A percentile compares a stretch with the other conserved stretches of the same genome.
These are phyloP conservation scores for Pseudococcus longispinus DNA, from an alignment of 2,888 invertebrate genomes.

Conservation along the genomic window DNA sequence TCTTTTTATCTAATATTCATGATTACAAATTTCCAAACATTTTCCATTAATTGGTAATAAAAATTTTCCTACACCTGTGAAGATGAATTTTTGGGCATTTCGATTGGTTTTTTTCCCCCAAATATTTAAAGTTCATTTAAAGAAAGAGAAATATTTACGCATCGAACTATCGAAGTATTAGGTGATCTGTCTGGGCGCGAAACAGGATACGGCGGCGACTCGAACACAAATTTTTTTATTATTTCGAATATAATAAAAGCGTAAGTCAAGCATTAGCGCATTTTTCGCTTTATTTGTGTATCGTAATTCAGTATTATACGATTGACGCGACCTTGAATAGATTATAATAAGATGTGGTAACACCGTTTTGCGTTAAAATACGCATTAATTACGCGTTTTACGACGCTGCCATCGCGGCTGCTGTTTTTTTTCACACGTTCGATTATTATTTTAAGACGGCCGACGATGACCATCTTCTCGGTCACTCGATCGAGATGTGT, in stretches of 20 bases:
- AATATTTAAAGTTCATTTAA: too few relatives aligned
- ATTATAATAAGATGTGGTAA: slow-evolving; percentile 3
- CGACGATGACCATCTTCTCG: background rate
- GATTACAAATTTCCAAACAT: too few relatives aligned
- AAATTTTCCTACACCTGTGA: too few relatives aligned
- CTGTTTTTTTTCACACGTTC: slow-evolving; percentile 10
- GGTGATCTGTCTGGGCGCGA: background rate
- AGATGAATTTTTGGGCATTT: too few relatives aligned
- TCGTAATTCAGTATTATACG: slow-evolving; percentile 25
- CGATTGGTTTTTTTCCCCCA: too few relatives aligned
- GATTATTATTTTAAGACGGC: slow-evolving; percentile 3
- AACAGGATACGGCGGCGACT: background rate
- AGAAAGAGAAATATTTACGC: too few relatives aligned
- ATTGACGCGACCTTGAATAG: slow-evolving; percentile 20
- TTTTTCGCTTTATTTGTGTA: slow-evolving; percentile 15
- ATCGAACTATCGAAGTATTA: background rate
- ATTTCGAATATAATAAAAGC: slow-evolving; percentile 10
- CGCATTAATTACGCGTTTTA: slow-evolving; percentile 26
- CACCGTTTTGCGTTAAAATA: slow-evolving; percentile 9
- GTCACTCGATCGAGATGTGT: background rate
- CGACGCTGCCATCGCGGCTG: background rate
- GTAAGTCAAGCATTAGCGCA: background rate
- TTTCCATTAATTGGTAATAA: too few relatives aligned
- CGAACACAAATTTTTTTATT: background rate
- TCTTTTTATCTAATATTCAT: too few relatives aligned